A percentile compares a stretch with the other conserved stretches of the same genome.
phyloP scores from a whole-genome alignment of 1,140 invertebrate species.

The Psilanteris sp. region DNA sequence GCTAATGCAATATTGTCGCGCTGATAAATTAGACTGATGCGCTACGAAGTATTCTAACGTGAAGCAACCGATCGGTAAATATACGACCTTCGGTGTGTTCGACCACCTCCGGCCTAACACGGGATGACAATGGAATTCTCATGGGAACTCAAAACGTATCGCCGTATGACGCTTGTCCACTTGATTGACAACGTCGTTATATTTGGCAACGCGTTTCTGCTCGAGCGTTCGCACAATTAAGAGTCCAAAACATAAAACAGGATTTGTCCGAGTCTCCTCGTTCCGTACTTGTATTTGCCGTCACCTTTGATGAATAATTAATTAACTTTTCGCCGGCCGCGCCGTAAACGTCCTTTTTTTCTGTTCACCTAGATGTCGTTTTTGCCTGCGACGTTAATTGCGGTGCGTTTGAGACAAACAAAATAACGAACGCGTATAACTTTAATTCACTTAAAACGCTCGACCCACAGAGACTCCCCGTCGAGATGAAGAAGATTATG shows the following conservation, averaged over 20 bases:
- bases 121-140: slow-evolving; percentile 62
- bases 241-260: slow-evolving; percentile 23
- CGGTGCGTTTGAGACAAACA: slow-evolving; percentile 31
- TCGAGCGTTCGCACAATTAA: slow-evolving; percentile 47
- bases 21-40: slow-evolving; percentile 44
- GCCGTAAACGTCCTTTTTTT: slow-evolving; percentile 34
- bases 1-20: slow-evolving; percentile 25
- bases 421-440: slow-evolving; percentile 31
- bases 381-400: slow-evolving; percentile 23
- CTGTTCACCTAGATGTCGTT: slow-evolving; percentile 12
- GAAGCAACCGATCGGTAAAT: slow-evolving; percentile 19
- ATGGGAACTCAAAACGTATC: slow-evolving; percentile 55
- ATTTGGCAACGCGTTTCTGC: slow-evolving; percentile 49
- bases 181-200: slow-evolving; percentile 64
- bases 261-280: slow-evolving; percentile 11
- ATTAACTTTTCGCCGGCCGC: slow-evolving; percentile 25
- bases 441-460: slow-evolving; percentile 43
- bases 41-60: slow-evolving; percentile 8
- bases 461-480: slow-evolving; percentile 19
- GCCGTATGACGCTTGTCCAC: slow-evolving; percentile 46
- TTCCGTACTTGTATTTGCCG: slow-evolving; percentile 23
- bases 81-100: slow-evolving; percentile 34
- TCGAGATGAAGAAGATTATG: slow-evolving; percentile 39
- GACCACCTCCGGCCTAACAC: slow-evolving; percentile 53
- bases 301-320: slow-evolving; percentile 41